These are phyloP conservation scores for Gymnorhina tibicen DNA, from an alignment of 2,113 vertebrate species.

Conservation along the genomic window DNA sequence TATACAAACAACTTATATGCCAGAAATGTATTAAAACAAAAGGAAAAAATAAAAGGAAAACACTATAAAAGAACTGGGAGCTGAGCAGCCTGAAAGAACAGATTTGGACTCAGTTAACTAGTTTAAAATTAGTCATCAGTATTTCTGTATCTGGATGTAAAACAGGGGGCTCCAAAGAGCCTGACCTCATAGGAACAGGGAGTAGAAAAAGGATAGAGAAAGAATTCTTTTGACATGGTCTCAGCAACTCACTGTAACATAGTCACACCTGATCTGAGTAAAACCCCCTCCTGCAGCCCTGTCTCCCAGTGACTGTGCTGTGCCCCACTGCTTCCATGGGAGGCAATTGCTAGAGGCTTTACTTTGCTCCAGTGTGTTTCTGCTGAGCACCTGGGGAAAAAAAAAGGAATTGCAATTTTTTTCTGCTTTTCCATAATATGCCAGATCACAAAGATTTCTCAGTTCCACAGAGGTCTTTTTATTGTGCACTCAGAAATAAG, in stretches of 20 bases:
- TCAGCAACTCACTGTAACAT: not conserved
- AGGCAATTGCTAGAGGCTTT: not conserved
- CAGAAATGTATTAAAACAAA: not conserved
- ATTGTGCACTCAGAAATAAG: not conserved
- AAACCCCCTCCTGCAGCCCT: not conserved
- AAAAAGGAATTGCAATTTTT: not conserved
- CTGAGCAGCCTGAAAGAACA: not conserved
- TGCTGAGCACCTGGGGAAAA: not conserved
- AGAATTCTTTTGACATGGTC: not conserved
- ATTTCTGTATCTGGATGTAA: not conserved
- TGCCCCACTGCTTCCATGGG: not conserved
- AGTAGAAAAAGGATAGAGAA: not conserved
- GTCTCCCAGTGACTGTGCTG: rapidly evolving
- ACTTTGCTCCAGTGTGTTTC: not conserved
- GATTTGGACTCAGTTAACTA: not conserved
- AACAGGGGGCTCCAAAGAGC: not conserved
- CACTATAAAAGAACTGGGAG: not conserved
- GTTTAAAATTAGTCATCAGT: not conserved
- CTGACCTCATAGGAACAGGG: not conserved
- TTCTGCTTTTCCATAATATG: not conserved
- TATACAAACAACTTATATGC: not conserved
- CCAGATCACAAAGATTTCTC: not conserved
- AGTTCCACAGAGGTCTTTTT: not conserved
- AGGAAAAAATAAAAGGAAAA: rapidly evolving
- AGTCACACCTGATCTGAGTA: not conserved